Base-by-base conservation (phyloP, 2,888 invertebrate species). In the Amorpha juglandis region DNA sequence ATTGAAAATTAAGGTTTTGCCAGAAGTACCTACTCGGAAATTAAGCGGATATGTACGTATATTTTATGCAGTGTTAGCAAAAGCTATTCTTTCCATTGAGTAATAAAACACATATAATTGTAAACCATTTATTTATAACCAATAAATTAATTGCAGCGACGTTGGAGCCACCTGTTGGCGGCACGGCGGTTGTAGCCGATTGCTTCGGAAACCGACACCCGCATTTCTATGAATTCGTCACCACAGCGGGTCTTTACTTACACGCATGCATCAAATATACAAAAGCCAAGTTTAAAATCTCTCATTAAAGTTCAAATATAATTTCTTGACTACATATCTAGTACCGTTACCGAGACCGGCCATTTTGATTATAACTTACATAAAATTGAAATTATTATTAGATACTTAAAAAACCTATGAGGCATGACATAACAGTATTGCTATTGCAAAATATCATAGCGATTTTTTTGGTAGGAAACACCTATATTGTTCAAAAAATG, bases 51-150 rank as follows among this genome's bases (percentile, higher is more conserved):
- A n/a, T n/a, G n/a, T n/a, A n/a, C n/a, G n/a, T n/a, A n/a, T n/a
- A n/a, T n/a, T n/a, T n/a, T n/a, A n/a, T n/a, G n/a, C n/a, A n/a
- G n/a, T n/a, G n/a, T 27, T 4, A 3, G 27, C 1, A 27, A 27
- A 27, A 4, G 27, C 1, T 1, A 19, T 21, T 19, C 3, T 19
- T 19, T 51, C 19, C n/a, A 11, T 51, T n/a, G 12, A 33, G 76
- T 81, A 81, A 76, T 78, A 80, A 81, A 69, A 66, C 63, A 65
- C 69, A 51, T 21, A 71, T 78, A 83, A 88, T 84, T 88, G 84
- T 84, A 88, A 89, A 89, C 86, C 88, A 86, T 89, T 89, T 89
- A 88, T 86, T 84, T 75, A 75, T 76, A 77, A 78, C 75, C 74
- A 67, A 72, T 71, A 70, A 73, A 76, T 71, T 74, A 73, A 80